phyloP scores from a whole-genome alignment of 2,888 invertebrate species.

The Bellardia bayeri region DNA sequence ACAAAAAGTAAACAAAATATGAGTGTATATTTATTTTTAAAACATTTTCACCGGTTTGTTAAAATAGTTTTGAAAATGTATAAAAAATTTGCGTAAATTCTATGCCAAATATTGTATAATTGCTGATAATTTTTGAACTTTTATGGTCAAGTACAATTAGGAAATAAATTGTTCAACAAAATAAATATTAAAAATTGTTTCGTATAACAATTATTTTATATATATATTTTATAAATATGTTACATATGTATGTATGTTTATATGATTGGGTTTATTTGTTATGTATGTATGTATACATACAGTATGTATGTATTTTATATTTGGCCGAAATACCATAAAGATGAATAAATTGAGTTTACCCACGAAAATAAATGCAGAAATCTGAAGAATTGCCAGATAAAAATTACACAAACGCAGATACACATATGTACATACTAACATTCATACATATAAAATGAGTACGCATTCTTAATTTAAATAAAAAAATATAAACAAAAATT shows the following conservation, averaged over 20 bases:
- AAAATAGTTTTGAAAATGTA: neutral
- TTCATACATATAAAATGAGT: neutral
- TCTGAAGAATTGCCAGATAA: constrained; percentile 43
- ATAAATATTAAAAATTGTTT: constrained; percentile 55
- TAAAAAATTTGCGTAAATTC: constrained; percentile 8
- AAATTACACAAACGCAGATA: neutral
- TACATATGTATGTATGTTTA: neutral
- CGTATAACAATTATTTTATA: constrained; percentile 47
- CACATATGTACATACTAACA: neutral
- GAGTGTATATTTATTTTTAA: too few species aligned
- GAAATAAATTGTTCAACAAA: constrained; percentile 75
- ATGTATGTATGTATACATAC: neutral
- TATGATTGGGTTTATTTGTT: neutral
- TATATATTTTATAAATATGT: constrained; percentile 32
- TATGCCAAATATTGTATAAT: constrained; percentile 11
- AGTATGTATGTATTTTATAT: constrained; percentile 5
- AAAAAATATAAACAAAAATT: constrained; percentile 47
- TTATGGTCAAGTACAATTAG: constrained; percentile 76
- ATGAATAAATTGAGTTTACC: constrained; percentile 58
- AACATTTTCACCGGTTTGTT: neutral
- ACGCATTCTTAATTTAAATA: constrained; percentile 22
- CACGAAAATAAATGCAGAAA: constrained; percentile 33
- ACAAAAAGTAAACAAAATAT: too few species aligned
- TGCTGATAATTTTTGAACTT: constrained; percentile 11
- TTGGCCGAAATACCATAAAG: constrained; percentile 66